Percentiles rank a stretch among this genome's conserved stretches.
These are phyloP conservation scores for Drosophila trapezifrons DNA, from an alignment of 1,140 invertebrate species.

Conservation along the genomic window DNA sequence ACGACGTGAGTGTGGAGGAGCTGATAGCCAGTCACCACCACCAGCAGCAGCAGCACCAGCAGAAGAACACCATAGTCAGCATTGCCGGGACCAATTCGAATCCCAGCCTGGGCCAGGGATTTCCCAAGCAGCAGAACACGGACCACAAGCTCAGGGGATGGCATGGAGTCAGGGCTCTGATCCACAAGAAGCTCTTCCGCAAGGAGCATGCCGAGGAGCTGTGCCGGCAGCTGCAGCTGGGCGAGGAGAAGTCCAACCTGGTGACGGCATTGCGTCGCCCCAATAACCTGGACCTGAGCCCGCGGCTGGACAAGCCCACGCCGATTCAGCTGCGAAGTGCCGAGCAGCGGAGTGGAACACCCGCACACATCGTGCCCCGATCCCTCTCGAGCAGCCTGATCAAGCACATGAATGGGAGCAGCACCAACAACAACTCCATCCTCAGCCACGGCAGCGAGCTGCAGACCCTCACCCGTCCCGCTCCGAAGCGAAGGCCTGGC, in stretches of 20 bases:
- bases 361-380: slow-evolving; percentile 74
- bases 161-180: slow-evolving; percentile 80
- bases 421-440: slow-evolving; percentile 49
- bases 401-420: slow-evolving; percentile 67
- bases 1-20: slow-evolving; percentile 82
- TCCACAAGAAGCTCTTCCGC: slow-evolving; percentile 82
- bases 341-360: slow-evolving; percentile 69
- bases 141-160: slow-evolving; percentile 80
- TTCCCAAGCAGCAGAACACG: slow-evolving; percentile 83
- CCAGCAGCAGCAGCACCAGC: slow-evolving; percentile 48
- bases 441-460: slow-evolving; percentile 64
- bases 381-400: slow-evolving; percentile 77
- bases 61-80: slow-evolving; percentile 54
- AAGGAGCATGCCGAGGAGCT: slow-evolving; percentile 67
- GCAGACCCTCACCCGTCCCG: slow-evolving; percentile 47
- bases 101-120: slow-evolving; percentile 77
- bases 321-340: slow-evolving; percentile 68
- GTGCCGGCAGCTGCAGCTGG: slow-evolving; percentile 68
- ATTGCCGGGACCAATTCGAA: slow-evolving; percentile 19
- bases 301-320: slow-evolving; percentile 35
- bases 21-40: slow-evolving; percentile 56
- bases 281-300: slow-evolving; percentile 78
- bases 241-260: slow-evolving; percentile 81
- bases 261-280: slow-evolving; percentile 68
- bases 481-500: slow-evolving; percentile 60